Evolutionary conservation across 2,888 invertebrate species (phyloP), one percentile per base, ranked within the genome.

Genomic region (Idaea biselata): DNA sequence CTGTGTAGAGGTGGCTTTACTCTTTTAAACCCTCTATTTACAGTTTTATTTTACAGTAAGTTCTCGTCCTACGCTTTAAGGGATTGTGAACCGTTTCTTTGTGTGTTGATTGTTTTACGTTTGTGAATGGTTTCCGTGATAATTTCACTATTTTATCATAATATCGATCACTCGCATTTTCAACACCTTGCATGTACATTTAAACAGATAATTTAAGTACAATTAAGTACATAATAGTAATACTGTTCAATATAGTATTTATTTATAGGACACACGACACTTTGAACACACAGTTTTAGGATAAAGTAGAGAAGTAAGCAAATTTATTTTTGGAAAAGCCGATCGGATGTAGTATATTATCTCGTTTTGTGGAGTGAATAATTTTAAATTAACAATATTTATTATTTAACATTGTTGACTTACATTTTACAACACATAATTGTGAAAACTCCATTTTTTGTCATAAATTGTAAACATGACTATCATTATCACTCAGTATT

Each of bases 11-110:
- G n/a, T n/a, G n/a, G n/a, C n/a, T n/a, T n/a, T n/a, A n/a, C n/a
- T 8, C 44, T 44, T 6, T 6, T 44, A 44, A 7, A 44, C 44
- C 44, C 44, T 44, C 44, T 44, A 11, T 44, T 44, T 44, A 44
- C 44, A 44, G 4, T 32, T 2, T 44, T 44, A 11, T 44, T 44
- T 44, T 44, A 7, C 8, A 44, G 6, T 44, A 44, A 44, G 80
- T 83, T 71, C 75, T 76, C 75, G 81, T 81, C 70, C 74, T 78
- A 75, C 68, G 84, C 82, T 86, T 83, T 77, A 76, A 83, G 78
- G 79, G 72, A 78, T 70, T 80, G 82, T 84, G 79, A 78, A 72
- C 72, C 79, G 80, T 84, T 80, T 76, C 73, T 73, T 75, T 73
- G 72, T 74, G 76, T 78, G 25, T 78, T 78, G 76, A 77, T 79